phyloP scores from a whole-genome alignment of 2,797 vertebrate genomes.

The Galago senegalensis region DNA sequence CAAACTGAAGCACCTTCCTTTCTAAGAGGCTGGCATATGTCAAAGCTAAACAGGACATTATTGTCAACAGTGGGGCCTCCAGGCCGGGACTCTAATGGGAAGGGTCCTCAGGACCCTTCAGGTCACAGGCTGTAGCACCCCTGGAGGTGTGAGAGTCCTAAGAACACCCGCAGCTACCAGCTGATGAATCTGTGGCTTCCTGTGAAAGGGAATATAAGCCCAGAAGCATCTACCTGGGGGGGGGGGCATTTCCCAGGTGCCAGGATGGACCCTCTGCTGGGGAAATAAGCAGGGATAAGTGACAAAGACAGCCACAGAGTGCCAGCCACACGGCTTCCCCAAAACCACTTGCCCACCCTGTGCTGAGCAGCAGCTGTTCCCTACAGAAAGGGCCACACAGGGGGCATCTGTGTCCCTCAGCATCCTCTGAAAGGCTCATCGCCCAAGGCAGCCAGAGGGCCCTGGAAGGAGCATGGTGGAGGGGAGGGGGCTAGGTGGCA shows the following conservation, averaged over 20 bases:
- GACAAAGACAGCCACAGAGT: too few relatives aligned
- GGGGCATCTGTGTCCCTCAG: background rate
- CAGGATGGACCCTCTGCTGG: background rate
- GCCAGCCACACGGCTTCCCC: fast-evolving
- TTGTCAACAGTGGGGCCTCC: background rate
- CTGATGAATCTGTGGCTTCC: background rate
- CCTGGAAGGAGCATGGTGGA: background rate
- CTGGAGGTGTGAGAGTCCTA: too few relatives aligned
- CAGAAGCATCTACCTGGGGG: background rate
- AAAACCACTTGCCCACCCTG: fast-evolving
- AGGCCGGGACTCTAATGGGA: too few relatives aligned
- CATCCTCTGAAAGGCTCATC: background rate
- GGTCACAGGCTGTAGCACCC: background rate
- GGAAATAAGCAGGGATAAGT: fast-evolving
- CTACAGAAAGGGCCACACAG: background rate
- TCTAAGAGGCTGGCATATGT: background rate
- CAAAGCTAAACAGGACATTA: background rate
- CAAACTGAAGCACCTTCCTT: background rate
- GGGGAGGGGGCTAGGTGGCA: too few relatives aligned
- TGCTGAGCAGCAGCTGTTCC: background rate
- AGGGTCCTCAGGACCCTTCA: background rate
- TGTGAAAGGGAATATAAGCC: background rate
- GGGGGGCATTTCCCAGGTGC: background rate
- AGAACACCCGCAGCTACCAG: background rate
- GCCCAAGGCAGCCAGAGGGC: fast-evolving